These are phyloP conservation scores for Drosophila tani DNA, from an alignment of 1,140 invertebrate species.

Conservation along the genomic window DNA sequence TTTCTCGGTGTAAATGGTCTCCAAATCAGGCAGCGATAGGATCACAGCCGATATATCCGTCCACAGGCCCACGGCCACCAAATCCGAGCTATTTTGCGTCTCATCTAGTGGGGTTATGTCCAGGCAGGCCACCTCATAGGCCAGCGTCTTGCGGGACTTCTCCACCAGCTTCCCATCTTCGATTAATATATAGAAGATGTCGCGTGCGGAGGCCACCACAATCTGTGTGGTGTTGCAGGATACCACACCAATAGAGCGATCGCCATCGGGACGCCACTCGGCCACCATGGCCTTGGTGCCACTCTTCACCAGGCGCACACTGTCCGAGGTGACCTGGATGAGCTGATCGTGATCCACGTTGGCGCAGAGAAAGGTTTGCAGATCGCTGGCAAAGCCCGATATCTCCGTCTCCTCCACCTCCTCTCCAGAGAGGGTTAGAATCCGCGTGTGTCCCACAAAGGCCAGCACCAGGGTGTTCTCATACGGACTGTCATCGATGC, in stretches of 20 bases:
- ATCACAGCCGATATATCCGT: slow-evolving; percentile 97
- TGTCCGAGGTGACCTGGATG: slow-evolving; percentile 90
- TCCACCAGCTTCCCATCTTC: slow-evolving; percentile 88
- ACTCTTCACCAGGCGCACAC: slow-evolving; percentile 89
- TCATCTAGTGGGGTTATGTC: slow-evolving; percentile 95
- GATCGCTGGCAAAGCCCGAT: slow-evolving; percentile 93
- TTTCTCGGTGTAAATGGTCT: slow-evolving; percentile 93
- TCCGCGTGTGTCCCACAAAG: slow-evolving; percentile 97
- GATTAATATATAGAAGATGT: slow-evolving; percentile 96
- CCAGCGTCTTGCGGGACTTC: slow-evolving; percentile 84
- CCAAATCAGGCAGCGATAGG: slow-evolving; percentile 91
- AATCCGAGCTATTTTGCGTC: slow-evolving; percentile 87
- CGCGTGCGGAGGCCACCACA: slow-evolving; percentile 94
- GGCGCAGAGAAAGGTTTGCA: slow-evolving; percentile 96
- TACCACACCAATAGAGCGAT: slow-evolving; percentile 94
- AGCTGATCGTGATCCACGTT: slow-evolving; percentile 92
- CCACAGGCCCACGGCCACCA: slow-evolving; percentile 98
- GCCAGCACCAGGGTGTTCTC: slow-evolving; percentile 97
- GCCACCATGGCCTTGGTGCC: slow-evolving; percentile 89
- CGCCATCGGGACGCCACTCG: slow-evolving; percentile 92
- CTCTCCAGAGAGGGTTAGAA: slow-evolving; percentile 95
- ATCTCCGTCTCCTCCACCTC: slow-evolving; percentile 99
- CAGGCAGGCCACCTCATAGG: slow-evolving; percentile 96
- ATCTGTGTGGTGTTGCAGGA: slow-evolving; percentile 94
- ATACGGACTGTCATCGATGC: slow-evolving; percentile 85